phyloP scores from a whole-genome alignment of 2,797 vertebrate genomes.

The Schizothorax lantsangensis region DNA sequence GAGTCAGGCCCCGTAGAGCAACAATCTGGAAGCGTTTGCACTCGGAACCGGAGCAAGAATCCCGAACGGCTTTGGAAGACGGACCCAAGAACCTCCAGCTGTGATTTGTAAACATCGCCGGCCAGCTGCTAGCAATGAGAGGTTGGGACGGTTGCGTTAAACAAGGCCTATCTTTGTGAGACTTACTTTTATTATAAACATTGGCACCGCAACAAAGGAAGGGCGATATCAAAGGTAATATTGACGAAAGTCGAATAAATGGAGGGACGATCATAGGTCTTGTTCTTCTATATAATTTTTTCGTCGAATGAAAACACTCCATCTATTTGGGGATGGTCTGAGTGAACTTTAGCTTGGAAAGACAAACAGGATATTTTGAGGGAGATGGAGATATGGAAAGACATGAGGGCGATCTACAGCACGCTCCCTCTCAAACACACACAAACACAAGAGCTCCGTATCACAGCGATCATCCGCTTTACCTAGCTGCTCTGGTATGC shows the following conservation, averaged over 20 bases:
- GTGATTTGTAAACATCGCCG: constrained; percentile 54
- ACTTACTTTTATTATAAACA: constrained; percentile 39
- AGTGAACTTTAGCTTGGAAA: constrained; percentile 29
- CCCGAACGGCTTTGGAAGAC: constrained; percentile 40
- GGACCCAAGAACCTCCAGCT: constrained; percentile 49
- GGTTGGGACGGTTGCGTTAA: constrained; percentile 14
- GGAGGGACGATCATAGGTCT: constrained; percentile 4
- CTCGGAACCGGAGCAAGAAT: constrained; percentile 44
- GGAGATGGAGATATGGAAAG: constrained; percentile 30
- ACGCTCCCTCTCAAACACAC: background rate
- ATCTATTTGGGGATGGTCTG: constrained; percentile 9
- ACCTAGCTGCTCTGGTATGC: constrained; percentile 42
- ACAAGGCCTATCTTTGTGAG: constrained; percentile 44
- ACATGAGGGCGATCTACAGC: constrained; percentile 16
- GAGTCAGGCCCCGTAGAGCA: constrained; percentile 38
- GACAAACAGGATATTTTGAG: constrained; percentile 44
- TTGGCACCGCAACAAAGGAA: constrained; percentile 43
- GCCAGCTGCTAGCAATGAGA: constrained; percentile 51
- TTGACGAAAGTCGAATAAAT: constrained; percentile 14
- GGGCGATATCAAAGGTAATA: constrained; percentile 27
- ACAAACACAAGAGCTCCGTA: constrained; percentile 34
- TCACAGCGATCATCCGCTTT: background rate
- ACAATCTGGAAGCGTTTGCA: constrained; percentile 35
- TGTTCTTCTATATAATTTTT: background rate
- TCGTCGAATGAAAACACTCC: constrained; percentile 6